Evolutionary conservation across 2,888 invertebrate genomes (phyloP).

Genomic region (Stratiomys singularior): DNA sequence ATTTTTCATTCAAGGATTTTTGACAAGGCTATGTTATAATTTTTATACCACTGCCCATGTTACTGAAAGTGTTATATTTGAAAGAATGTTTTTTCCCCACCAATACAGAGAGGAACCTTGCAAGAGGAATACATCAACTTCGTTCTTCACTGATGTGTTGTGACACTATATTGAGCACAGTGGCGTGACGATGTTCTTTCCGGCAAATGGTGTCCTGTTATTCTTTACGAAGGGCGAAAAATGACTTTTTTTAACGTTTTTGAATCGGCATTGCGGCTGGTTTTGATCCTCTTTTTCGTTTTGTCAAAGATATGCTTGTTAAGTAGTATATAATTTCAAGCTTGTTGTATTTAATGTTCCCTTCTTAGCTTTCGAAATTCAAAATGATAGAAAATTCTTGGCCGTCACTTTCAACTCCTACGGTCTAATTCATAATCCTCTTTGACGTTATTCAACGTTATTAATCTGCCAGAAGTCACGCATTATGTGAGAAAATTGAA

Average conservation of each 20-base stretch:
- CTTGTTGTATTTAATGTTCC: background rate
- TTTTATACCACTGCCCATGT: conserved; percentile 10
- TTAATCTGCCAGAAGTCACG: conserved; percentile 48
- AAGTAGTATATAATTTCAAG: background rate
- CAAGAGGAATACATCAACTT: background rate
- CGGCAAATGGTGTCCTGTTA: conserved; percentile 12
- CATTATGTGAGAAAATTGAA: conserved; percentile 46
- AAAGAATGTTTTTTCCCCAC: background rate
- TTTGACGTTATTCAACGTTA: conserved; percentile 44
- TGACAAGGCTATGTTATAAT: background rate
- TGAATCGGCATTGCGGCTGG: too few relatives aligned
- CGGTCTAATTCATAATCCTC: conserved; percentile 47
- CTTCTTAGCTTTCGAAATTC: background rate
- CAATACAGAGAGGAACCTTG: background rate
- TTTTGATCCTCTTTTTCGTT: background rate
- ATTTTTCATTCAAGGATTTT: background rate
- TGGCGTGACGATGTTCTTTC: conserved; percentile 11
- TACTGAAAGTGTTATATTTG: background rate
- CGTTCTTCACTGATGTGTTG: background rate
- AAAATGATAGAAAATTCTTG: conserved; percentile 18
- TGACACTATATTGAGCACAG: background rate
- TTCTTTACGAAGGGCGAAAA: background rate
- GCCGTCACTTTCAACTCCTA: conserved; percentile 29
- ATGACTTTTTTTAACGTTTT: too few relatives aligned
- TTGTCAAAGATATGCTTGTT: background rate